Conservation (phyloP, 1,140 invertebrate species). For the Portunus trituberculatus region DNA sequence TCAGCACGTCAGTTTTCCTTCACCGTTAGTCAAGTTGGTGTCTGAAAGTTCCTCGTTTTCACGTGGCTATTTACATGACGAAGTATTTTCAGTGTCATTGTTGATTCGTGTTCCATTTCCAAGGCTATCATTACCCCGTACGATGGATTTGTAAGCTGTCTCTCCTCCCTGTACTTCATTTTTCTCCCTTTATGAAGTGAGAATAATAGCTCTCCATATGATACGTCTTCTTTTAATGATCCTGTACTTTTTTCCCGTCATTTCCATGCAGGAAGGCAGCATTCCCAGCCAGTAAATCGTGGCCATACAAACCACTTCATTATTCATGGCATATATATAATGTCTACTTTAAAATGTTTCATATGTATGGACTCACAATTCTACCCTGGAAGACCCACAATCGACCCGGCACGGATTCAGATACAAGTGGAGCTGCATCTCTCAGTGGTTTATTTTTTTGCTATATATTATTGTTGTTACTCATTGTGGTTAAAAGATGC, state of each 20-base stretch:
- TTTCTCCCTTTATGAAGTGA: too few relatives aligned
- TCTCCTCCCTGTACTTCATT: too few relatives aligned
- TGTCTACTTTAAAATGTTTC: slow-evolving; percentile 15
- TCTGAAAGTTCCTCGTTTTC: background rate
- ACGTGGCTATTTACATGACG: background rate
- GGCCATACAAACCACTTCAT: background rate
- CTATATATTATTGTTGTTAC: background rate
- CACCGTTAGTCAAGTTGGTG: too few relatives aligned
- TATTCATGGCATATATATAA: slow-evolving; percentile 24
- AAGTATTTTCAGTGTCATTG: background rate
- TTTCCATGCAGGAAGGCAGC: background rate
- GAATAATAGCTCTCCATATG: background rate
- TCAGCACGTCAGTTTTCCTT: too few relatives aligned
- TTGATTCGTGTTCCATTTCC: background rate
- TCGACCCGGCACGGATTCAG: background rate
- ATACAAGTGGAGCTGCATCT: background rate
- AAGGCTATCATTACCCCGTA: background rate
- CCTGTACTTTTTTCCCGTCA: background rate
- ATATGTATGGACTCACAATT: slow-evolving; percentile 14
- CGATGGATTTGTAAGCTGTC: background rate
- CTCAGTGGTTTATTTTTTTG: slow-evolving; percentile 1
- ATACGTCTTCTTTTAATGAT: background rate
- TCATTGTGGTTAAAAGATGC: slow-evolving; percentile 45
- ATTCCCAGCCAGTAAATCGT: background rate
- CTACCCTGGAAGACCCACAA: background rate